A percentile compares a stretch with the other conserved stretches of the same genome.
Conservation (phyloP, 2,113 vertebrate genomes). For the Acanthisitta chloris region DNA sequence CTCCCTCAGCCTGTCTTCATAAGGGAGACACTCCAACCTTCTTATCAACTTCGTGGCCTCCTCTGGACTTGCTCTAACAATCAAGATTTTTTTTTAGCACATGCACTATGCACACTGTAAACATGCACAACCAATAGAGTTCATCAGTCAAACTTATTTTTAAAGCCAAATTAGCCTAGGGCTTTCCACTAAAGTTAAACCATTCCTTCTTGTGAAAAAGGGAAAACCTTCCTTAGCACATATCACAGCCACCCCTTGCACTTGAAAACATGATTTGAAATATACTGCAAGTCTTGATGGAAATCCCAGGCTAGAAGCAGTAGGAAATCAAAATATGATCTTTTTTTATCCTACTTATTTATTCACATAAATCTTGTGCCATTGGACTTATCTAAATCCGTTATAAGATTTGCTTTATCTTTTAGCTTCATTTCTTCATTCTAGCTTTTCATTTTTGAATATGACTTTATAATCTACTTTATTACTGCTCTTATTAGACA, state of each 20-base stretch:
- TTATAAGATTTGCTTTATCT: background rate
- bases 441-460: background rate
- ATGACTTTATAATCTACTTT: background rate
- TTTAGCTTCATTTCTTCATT: background rate
- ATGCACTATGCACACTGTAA: background rate
- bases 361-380: background rate
- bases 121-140: background rate
- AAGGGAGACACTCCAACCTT: too few relatives aligned
- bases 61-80: too few relatives aligned
- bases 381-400: background rate
- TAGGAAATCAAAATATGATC: background rate
- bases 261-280: background rate
- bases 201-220: background rate
- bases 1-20: too few relatives aligned
- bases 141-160: background rate
- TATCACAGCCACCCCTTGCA: background rate
- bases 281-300: background rate
- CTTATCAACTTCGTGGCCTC: too few relatives aligned
- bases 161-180: background rate
- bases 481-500: background rate
- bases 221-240: background rate
- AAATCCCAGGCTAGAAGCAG: background rate
- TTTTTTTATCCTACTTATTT: background rate
- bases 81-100: background rate
- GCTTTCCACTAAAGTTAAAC: background rate